Conservation (phyloP, 2,113 vertebrate genomes). For the Percopsis transmontana region DNA sequence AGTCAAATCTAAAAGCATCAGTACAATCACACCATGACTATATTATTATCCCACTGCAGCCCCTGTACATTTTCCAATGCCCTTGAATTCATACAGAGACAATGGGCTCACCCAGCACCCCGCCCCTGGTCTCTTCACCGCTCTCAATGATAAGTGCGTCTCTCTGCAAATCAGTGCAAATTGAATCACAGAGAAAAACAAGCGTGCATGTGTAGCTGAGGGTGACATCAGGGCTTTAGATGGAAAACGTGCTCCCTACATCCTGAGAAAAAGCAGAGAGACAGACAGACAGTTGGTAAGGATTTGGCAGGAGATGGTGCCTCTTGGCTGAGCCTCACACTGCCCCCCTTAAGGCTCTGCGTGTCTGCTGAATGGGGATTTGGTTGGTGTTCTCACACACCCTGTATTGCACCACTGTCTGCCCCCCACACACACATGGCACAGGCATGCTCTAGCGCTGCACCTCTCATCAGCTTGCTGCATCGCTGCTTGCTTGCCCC, state of each 20-base stretch:
- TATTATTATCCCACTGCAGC: constrained; percentile 55
- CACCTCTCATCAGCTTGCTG: constrained; percentile 61
- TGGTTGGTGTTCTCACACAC: constrained; percentile 53
- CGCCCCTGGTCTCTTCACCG: constrained; percentile 8
- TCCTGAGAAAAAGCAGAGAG: neutral
- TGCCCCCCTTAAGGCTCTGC: constrained; percentile 23
- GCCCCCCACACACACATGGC: constrained; percentile 44
- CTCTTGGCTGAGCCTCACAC: constrained; percentile 26
- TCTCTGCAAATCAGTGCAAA: constrained; percentile 72
- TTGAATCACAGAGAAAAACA: constrained; percentile 71
- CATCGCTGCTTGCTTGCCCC: constrained; percentile 63
- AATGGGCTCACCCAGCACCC: constrained; percentile 49
- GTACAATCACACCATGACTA: constrained; percentile 50
- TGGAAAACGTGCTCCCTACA: constrained; percentile 28
- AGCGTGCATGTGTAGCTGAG: constrained; percentile 32
- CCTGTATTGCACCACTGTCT: constrained; percentile 16
- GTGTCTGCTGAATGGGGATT: constrained; percentile 32
- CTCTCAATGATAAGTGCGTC: constrained; percentile 63
- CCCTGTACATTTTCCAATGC: constrained; percentile 58
- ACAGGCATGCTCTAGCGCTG: constrained; percentile 59
- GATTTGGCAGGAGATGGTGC: constrained; percentile 22
- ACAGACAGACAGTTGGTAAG: neutral
- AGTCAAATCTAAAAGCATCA: constrained; percentile 48
- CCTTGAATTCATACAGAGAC: constrained; percentile 68
- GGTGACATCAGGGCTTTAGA: constrained; percentile 42